These are phyloP conservation scores for Coregonus suidteri DNA, from an alignment of 2,797 vertebrate genomes.

Conservation along the genomic window DNA sequence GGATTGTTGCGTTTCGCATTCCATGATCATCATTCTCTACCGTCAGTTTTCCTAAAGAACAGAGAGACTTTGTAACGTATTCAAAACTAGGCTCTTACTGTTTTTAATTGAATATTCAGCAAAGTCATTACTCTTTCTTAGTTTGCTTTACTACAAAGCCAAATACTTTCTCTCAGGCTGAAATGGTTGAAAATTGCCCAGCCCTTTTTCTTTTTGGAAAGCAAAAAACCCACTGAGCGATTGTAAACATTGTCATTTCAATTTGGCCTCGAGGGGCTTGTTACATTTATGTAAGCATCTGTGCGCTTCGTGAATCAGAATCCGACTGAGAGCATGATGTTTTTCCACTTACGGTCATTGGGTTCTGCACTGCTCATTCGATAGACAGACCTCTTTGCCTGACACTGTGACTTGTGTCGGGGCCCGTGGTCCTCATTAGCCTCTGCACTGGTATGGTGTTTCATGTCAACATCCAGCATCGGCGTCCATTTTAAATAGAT, in stretches of 20 bases:
- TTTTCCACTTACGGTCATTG: conserved; percentile 29
- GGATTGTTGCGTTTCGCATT: conserved; percentile 40
- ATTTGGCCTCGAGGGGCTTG: conserved; percentile 27
- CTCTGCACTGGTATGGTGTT: conserved; percentile 16
- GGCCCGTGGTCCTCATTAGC: conserved; percentile 53
- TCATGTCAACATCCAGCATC: conserved; percentile 12
- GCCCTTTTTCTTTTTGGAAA: conserved; percentile 16
- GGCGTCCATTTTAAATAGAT: conserved; percentile 17
- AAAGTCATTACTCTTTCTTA: not conserved
- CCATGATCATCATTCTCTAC: conserved; percentile 61
- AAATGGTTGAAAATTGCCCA: not conserved
- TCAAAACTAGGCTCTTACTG: conserved; percentile 46
- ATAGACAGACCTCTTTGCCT: conserved; percentile 35
- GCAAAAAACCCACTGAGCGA: conserved; percentile 17
- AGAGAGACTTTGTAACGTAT: conserved; percentile 44
- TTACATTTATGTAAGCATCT: conserved; percentile 42
- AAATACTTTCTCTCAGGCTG: conserved; percentile 28
- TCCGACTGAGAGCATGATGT: conserved; percentile 28
- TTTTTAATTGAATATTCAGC: conserved; percentile 43
- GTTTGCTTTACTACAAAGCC: conserved; percentile 43
- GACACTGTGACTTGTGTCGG: conserved; percentile 33
- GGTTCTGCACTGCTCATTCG: conserved; percentile 45
- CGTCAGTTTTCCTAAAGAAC: conserved; percentile 65
- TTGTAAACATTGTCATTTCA: conserved; percentile 39
- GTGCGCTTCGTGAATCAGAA: conserved; percentile 23